phyloP scores from a whole-genome alignment of 2,888 invertebrate species.

The Metalampra italica region DNA sequence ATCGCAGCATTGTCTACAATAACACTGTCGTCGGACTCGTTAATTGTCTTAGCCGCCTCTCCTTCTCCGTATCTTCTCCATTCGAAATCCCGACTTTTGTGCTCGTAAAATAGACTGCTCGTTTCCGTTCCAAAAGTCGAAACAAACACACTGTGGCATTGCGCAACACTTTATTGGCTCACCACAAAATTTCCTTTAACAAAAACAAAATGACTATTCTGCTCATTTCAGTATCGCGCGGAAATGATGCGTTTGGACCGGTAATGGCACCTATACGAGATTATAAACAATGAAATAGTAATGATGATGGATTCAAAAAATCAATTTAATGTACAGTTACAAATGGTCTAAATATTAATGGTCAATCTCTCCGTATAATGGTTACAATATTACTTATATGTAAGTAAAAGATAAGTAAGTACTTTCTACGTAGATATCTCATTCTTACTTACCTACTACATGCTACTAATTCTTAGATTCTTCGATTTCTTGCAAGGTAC shows the following conservation, averaged over 20 bases:
- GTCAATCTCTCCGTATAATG: constrained; percentile 25
- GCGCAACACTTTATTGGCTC: constrained; percentile 46
- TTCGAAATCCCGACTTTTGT: constrained; percentile 44
- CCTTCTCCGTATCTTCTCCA: constrained; percentile 43
- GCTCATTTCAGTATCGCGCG: constrained; percentile 60
- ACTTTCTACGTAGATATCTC: too few species aligned
- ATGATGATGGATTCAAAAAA: constrained; percentile 66
- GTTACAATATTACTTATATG: too few species aligned
- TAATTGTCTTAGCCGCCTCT: constrained; percentile 61
- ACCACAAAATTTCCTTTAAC: constrained; percentile 49
- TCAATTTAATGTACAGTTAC: constrained; percentile 68
- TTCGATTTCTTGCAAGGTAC: too few species aligned
- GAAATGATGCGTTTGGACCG: constrained; percentile 50
- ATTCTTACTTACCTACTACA: too few species aligned
- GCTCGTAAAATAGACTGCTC: constrained; percentile 50
- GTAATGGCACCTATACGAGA: constrained; percentile 55
- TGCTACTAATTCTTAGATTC: too few species aligned
- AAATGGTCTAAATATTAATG: constrained; percentile 39
- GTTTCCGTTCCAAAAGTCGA: constrained; percentile 42
- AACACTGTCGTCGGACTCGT: constrained; percentile 67
- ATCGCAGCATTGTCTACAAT: constrained; percentile 70
- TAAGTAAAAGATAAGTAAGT: too few species aligned
- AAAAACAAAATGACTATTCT: constrained; percentile 54
- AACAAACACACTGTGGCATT: constrained; percentile 42
- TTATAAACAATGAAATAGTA: constrained; percentile 66